Evolutionary conservation across 1,140 invertebrate genomes (phyloP), one percentile per base, ranked within the genome.

Genomic region (Tetramorium simillimum): DNA sequence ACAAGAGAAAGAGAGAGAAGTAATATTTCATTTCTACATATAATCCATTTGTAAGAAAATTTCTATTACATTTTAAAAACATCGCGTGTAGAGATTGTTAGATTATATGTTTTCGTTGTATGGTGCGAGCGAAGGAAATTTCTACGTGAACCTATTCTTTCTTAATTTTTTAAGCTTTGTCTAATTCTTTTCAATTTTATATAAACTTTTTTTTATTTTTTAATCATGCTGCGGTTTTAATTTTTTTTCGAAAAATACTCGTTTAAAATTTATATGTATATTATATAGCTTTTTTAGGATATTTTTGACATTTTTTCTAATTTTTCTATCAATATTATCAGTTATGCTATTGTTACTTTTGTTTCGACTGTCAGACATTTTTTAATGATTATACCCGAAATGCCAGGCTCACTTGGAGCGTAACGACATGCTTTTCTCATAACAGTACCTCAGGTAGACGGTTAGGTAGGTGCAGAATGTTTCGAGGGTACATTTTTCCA

Each of bases 391-490:
- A n/a, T 0, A 46, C 2, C 1, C 28, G 51, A 51, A 76, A 53
- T 49, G 9, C 37, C 56, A 40, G 43, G 10, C 43, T 81, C 24
- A 24, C 40, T 21, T 78, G 24, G 51, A 88, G 72, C 58, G 18
- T 24, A 60, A 85, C 63, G 49, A 80, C 49, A 28, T 72, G 76
- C 60, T 60, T 60, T 75, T 33, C 63, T 60, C 37, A 46, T 89
- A 89, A 89, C 84, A 84, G 85, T 90, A 86, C 40, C 58, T 56
- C 87, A 89, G 85, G 78, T 88, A 89, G 85, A 88, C 76, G 86
- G 89, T 89, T 88, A 89, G 78, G 82, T 91, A 40, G 60, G 86
- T 76, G 53, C 60, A 43, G 69, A 90, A 89, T 77, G 51, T 65
- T 89, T 73, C 65, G 70, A 77, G 58, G 88, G 33, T 75, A 56